Conservation (phyloP, 2,113 vertebrate species). For the Xyliphius kryptos region DNA sequence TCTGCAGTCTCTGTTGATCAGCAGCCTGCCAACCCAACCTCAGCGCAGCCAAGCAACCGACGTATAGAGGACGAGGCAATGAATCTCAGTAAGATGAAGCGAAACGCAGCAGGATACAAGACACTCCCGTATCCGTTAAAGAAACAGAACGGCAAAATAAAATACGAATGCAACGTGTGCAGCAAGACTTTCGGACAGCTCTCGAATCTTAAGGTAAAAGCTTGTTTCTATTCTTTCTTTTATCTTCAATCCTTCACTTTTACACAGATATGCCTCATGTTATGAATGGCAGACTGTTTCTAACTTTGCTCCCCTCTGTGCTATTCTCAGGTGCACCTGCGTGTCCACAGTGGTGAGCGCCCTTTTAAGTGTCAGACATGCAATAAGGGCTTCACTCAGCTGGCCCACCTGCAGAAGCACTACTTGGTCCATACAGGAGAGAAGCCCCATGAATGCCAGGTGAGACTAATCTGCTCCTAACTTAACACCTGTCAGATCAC, state of each 20-base stretch:
- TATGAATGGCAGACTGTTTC: slow-evolving; percentile 20
- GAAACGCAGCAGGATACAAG: slow-evolving; percentile 83
- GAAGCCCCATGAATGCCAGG: slow-evolving; percentile 97
- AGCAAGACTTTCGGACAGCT: slow-evolving; percentile 98
- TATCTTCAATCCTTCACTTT: not conserved
- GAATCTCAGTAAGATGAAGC: slow-evolving; percentile 87
- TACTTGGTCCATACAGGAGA: slow-evolving; percentile 98
- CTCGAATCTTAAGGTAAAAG: slow-evolving; percentile 92
- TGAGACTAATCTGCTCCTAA: slow-evolving; percentile 44
- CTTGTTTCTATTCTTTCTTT: not conserved
- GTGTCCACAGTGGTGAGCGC: slow-evolving; percentile 95
- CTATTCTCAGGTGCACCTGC: slow-evolving; percentile 82
- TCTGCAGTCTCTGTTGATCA: slow-evolving; percentile 79
- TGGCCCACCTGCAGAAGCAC: slow-evolving; percentile 98
- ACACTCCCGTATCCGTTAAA: slow-evolving; percentile 93
- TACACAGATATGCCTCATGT: too few species aligned
- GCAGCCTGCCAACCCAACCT: slow-evolving; percentile 91
- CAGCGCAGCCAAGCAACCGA: slow-evolving; percentile 70
- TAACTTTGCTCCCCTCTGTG: too few species aligned
- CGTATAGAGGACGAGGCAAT: slow-evolving; percentile 77
- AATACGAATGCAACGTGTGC: slow-evolving; percentile 97
- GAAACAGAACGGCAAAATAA: slow-evolving; percentile 98
- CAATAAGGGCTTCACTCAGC: slow-evolving; percentile 96
- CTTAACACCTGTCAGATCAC: not conserved
- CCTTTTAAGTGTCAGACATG: slow-evolving; percentile 98